Base-by-base conservation (phyloP, 2,888 invertebrate genomes). In the Margaritifera margaritifera region DNA sequence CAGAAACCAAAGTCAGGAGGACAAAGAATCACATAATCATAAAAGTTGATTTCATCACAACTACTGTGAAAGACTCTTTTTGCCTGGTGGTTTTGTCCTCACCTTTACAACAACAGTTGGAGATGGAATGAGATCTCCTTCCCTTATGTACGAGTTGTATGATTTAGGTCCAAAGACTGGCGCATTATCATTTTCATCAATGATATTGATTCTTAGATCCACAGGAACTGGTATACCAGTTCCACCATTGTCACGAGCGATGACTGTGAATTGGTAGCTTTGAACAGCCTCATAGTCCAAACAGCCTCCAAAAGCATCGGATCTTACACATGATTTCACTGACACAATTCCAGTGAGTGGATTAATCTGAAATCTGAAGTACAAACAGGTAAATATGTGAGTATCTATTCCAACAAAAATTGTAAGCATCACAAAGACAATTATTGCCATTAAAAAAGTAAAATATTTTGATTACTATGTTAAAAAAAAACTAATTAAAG, bases 261-360 rank as follows among this genome's bases (percentile, higher is more conserved):
- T 72, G 20, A 80, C 84, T 11, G 72, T 78, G 31, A 85, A 68
- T 22, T 15, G 42, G 42, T 42, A 42, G 20, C 51, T 71, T 3
- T 27, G 52, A 4, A 27, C 8, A 19, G 57, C 25, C 60, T 86
- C 86, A 69, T 80, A 86, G 70, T 86, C 97, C 50, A 97, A 91
- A 85, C 97, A 97, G 6, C 59, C 64, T 4, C 77, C 77, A 27
- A 72, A 70, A 5, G 61, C 67, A 5, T 65, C 68, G 15, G 74
- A 63, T 0, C 76, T 67, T 0, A 65, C 19, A 72, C 89, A 89
- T 1, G 42, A 1, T 86, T 94, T 94, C 0, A 97, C 94, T 0
- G 95, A 94, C 71, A 98, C 94, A 6, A 94, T 91, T 0, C 98
- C 98, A n/a, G 95, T 94, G 68, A 94, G 91, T 4, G 94, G 92